Conservation (phyloP, 35 echinoderm and acorn worm genomes). For the Apostichopus japonicus region DNA sequence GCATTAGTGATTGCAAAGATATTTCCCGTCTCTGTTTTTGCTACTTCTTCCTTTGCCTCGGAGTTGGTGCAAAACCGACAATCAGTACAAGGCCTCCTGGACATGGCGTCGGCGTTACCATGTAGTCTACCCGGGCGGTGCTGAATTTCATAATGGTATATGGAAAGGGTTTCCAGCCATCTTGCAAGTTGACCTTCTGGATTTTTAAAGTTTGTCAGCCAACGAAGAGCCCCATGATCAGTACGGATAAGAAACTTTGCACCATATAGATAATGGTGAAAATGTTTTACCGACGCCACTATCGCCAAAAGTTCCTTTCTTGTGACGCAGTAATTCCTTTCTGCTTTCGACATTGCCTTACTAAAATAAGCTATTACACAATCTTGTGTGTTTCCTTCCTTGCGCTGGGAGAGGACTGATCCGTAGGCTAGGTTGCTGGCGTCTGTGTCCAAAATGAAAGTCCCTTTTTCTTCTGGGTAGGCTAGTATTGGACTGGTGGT, state of each 20-base stretch:
- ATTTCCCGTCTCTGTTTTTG: neutral
- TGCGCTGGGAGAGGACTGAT: neutral
- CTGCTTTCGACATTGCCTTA: neutral
- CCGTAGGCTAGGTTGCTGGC: conserved; percentile 40
- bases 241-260: conserved; percentile 50
- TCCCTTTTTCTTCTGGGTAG: conserved; percentile 44
- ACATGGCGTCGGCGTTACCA: conserved; percentile 19
- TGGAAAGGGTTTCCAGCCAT: conserved; percentile 55
- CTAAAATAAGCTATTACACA: neutral
- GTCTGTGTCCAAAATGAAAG: conserved; percentile 82
- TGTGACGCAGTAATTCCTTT: conserved; percentile 1
- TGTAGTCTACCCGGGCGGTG: conserved; percentile 63
- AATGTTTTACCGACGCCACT: conserved; percentile 63
- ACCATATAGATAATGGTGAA: conserved; percentile 70
- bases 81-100: conserved; percentile 20
- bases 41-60: neutral
- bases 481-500: conserved; percentile 57
- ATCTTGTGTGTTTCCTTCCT: neutral
- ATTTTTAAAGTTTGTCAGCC: conserved; percentile 60
- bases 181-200: neutral
- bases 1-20: neutral
- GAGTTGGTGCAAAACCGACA: neutral
- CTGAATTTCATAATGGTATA: conserved; percentile 61
- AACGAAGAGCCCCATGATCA: conserved; percentile 67
- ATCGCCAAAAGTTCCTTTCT: conserved; percentile 58